phyloP scores from a whole-genome alignment of 2,797 vertebrate species.

The Oryzias sinensis region DNA sequence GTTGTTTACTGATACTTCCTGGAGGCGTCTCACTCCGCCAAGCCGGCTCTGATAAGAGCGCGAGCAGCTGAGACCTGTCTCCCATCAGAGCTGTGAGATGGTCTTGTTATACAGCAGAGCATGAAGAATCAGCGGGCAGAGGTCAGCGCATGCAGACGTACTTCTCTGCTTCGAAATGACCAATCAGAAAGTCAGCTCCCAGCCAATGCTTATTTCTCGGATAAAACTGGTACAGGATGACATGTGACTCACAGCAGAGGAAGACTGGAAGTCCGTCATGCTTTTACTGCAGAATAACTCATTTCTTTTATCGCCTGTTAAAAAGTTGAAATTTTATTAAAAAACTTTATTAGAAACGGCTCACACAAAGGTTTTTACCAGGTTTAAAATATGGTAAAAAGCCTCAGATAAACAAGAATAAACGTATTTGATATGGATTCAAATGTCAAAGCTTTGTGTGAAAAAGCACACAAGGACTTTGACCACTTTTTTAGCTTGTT shows the following conservation, averaged over 20 bases:
- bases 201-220: constrained; percentile 48
- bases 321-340: no score
- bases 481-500: no score
- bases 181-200: constrained; percentile 63
- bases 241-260: constrained; percentile 56
- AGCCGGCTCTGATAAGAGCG: constrained; percentile 59
- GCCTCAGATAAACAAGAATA: no score
- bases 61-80: constrained; percentile 66
- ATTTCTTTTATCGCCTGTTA: constrained; percentile 11
- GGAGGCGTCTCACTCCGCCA: constrained; percentile 71
- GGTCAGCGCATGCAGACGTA: constrained; percentile 65
- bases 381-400: no score
- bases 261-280: constrained; percentile 28
- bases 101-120: constrained; percentile 70
- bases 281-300: constrained; percentile 28
- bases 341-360: no score
- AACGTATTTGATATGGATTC: no score
- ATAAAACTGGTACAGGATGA: constrained; percentile 49
- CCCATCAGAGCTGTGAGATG: constrained; percentile 53
- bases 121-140: constrained; percentile 63
- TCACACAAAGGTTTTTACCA: no score
- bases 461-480: no score
- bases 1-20: constrained; percentile 87
- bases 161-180: constrained; percentile 63
- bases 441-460: no score